A percentile compares a stretch with the other conserved stretches of the same genome.
These are phyloP conservation scores for Choristoneura fumiferana DNA, from an alignment of 1,140 invertebrate genomes.

Conservation along the genomic window DNA sequence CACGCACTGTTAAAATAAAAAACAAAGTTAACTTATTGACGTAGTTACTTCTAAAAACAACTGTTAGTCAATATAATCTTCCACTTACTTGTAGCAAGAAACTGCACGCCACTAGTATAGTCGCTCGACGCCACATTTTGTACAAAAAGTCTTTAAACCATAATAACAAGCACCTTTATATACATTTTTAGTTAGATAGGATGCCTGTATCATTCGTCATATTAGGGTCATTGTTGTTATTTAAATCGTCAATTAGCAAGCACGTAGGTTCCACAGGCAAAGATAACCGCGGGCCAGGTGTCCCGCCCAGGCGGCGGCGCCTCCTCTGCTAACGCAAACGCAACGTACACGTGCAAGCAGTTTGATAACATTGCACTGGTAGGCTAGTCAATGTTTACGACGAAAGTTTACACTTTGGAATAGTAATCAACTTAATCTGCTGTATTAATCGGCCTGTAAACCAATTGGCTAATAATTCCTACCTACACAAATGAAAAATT, in stretches of 20 bases:
- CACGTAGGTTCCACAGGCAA: background rate
- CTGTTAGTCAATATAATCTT: background rate
- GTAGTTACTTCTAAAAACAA: no score
- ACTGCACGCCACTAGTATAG: background rate
- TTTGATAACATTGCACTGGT: no score
- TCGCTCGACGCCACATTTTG: conserved; percentile 2
- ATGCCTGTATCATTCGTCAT: background rate
- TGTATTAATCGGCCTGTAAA: no score
- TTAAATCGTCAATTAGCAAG: background rate
- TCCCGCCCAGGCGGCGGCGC: background rate
- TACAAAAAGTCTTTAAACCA: background rate
- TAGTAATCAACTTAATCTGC: no score
- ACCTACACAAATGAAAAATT: no score
- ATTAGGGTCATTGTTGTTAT: background rate
- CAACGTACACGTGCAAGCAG: background rate
- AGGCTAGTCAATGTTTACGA: no score
- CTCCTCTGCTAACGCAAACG: background rate
- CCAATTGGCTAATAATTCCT: no score
- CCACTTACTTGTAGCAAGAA: background rate
- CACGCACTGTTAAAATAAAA: conserved; percentile 2
- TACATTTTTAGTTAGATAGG: background rate
- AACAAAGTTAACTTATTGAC: no score
- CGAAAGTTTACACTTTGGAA: no score
- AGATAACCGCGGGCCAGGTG: background rate
- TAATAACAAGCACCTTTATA: conserved; percentile 1